Percentiles rank a stretch among this genome's conserved stretches.
These are phyloP conservation scores for Callopanchax toddi DNA, from an alignment of 2,113 vertebrate genomes.

Conservation along the genomic window DNA sequence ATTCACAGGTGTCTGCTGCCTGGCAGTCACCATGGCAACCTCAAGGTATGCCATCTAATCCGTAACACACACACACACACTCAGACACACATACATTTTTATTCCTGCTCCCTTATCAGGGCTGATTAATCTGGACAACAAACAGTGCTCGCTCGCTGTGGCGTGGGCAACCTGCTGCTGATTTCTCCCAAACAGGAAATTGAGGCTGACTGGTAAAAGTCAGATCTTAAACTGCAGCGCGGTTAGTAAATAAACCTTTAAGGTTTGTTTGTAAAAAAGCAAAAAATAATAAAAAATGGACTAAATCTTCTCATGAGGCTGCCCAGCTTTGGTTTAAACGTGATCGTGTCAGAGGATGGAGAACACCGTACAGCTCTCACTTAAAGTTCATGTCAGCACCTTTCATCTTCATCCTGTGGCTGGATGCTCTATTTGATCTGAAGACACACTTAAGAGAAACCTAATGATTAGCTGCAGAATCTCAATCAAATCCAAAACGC, in stretches of 20 bases:
- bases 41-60: constrained; percentile 74
- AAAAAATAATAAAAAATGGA: constrained; percentile 11
- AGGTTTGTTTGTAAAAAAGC: constrained; percentile 34
- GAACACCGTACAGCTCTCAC: background rate
- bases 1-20: constrained; percentile 82
- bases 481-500: too few relatives aligned
- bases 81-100: constrained; percentile 13
- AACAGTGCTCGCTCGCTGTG: constrained; percentile 44
- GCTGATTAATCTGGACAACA: constrained; percentile 74
- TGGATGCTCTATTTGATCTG: too few relatives aligned
- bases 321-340: background rate
- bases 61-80: constrained; percentile 32
- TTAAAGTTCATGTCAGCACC: background rate
- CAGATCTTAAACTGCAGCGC: constrained; percentile 42
- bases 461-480: too few relatives aligned
- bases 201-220: constrained; percentile 41
- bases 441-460: too few relatives aligned
- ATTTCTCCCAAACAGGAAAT: constrained; percentile 55
- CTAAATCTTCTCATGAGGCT: constrained; percentile 13
- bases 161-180: constrained; percentile 24
- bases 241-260: constrained; percentile 36
- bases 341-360: background rate
- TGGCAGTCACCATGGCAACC: constrained; percentile 78
- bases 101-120: constrained; percentile 51
- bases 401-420: too few relatives aligned